Evolutionary conservation across 2,113 vertebrate species (phyloP).

Genomic region (Copsychus sechellarum): DNA sequence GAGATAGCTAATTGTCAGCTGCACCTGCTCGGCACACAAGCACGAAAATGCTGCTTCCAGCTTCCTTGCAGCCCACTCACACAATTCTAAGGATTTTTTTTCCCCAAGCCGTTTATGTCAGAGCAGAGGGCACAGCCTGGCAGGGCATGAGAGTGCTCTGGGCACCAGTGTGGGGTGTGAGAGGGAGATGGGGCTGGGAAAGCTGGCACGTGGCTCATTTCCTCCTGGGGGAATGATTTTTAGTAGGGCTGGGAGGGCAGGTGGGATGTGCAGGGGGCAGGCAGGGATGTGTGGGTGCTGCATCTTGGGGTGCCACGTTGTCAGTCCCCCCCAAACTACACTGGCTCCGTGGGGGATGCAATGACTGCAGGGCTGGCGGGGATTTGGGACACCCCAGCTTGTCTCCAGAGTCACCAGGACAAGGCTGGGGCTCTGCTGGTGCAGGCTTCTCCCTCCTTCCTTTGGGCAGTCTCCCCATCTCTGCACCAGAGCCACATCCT

Average conservation of each 20-base stretch:
- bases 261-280: not conserved
- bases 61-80: constrained; percentile 61
- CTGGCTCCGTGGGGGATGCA: fast-evolving
- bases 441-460: not conserved
- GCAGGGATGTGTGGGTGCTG: not conserved
- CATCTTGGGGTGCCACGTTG: fast-evolving
- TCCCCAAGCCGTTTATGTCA: not conserved
- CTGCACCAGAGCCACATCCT: no score
- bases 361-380: not conserved
- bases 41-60: constrained; percentile 20
- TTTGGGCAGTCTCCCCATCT: not conserved
- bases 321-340: fast-evolving
- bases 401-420: not conserved
- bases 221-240: fast-evolving
- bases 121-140: constrained; percentile 10
- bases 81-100: not conserved
- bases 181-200: not conserved
- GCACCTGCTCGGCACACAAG: constrained; percentile 49
- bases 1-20: constrained; percentile 66
- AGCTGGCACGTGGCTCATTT: not conserved
- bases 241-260: not conserved
- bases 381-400: fast-evolving
- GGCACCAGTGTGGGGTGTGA: fast-evolving
- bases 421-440: no score
- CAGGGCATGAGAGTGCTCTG: fast-evolving